phyloP scores from a whole-genome alignment of 2,888 invertebrate genomes.

The Drosophila barbarae region DNA sequence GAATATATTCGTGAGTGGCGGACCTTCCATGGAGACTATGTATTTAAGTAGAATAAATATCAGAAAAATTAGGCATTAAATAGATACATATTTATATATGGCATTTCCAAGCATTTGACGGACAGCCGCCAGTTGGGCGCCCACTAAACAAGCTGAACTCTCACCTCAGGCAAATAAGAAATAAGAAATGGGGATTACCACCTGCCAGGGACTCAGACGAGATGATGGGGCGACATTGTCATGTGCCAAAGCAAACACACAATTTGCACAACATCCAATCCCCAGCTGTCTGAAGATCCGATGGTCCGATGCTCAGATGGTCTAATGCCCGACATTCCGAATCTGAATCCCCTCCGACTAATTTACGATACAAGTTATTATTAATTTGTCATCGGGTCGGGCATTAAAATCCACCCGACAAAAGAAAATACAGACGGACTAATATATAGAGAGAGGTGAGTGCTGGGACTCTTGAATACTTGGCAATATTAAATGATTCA shows the following conservation, averaged over 20 bases:
- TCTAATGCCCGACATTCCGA: conserved; percentile 11
- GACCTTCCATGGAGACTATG: not conserved
- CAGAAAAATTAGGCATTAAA: not conserved
- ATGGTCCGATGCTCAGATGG: conserved; percentile 37
- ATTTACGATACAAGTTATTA: conserved; percentile 76
- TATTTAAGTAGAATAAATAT: conserved; percentile 3
- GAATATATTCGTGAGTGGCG: conserved; percentile 17
- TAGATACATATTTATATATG: not conserved
- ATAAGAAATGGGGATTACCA: conserved; percentile 32
- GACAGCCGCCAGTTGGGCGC: conserved; percentile 54
- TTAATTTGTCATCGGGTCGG: conserved; percentile 70
- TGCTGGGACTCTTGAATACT: not conserved
- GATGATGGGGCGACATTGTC: conserved; percentile 30
- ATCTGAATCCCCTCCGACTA: conserved; percentile 27
- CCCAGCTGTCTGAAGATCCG: conserved; percentile 27
- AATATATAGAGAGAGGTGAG: conserved; percentile 5
- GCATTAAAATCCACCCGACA: conserved; percentile 28
- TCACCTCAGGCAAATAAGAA: conserved; percentile 49
- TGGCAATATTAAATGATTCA: not conserved
- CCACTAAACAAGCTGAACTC: conserved; percentile 65
- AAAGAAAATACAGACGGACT: conserved; percentile 45
- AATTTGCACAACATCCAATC: conserved; percentile 32
- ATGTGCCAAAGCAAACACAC: conserved; percentile 56
- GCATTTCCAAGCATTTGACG: conserved; percentile 15
- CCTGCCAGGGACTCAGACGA: conserved; percentile 28